Conservation (phyloP, 2,113 vertebrate genomes). For the Geococcyx californianus region DNA sequence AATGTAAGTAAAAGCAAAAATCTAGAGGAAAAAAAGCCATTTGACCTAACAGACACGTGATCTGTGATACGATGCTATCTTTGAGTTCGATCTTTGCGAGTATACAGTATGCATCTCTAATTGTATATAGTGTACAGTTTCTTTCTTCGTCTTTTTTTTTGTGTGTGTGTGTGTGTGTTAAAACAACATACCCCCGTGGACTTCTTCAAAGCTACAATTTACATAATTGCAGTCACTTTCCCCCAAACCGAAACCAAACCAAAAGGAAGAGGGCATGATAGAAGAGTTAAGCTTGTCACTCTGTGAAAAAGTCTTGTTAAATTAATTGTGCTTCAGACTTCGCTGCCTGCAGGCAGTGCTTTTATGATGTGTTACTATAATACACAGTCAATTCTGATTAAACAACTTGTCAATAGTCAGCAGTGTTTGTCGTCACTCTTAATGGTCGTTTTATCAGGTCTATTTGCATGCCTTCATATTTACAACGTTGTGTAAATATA, state of each 20-base stretch:
- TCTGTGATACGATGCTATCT: constrained; percentile 50
- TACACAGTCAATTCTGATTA: constrained; percentile 61
- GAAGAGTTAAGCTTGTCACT: constrained; percentile 41
- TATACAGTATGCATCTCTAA: constrained; percentile 45
- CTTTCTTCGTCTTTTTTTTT: not conserved
- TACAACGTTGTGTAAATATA: constrained; percentile 97
- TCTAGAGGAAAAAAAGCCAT: not conserved
- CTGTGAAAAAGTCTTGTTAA: constrained; percentile 61
- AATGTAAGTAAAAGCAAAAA: constrained; percentile 53
- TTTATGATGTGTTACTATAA: constrained; percentile 60
- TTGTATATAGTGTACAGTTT: constrained; percentile 42
- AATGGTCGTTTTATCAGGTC: constrained; percentile 27
- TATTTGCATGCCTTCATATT: constrained; percentile 22
- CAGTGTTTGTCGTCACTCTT: constrained; percentile 38
- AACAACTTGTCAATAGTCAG: constrained; percentile 28
- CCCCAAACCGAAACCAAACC: not conserved
- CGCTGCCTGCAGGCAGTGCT: constrained; percentile 28
- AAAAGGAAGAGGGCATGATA: not conserved
- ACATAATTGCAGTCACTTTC: constrained; percentile 34
- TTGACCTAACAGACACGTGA: constrained; percentile 15
- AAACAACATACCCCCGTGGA: not conserved
- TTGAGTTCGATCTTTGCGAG: constrained; percentile 23
- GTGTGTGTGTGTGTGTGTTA: not conserved
- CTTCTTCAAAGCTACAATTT: constrained; percentile 41
- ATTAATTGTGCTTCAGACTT: constrained; percentile 79